phyloP scores from a whole-genome alignment of 2,797 vertebrate species.

The Poeciliopsis paucimaculata region DNA sequence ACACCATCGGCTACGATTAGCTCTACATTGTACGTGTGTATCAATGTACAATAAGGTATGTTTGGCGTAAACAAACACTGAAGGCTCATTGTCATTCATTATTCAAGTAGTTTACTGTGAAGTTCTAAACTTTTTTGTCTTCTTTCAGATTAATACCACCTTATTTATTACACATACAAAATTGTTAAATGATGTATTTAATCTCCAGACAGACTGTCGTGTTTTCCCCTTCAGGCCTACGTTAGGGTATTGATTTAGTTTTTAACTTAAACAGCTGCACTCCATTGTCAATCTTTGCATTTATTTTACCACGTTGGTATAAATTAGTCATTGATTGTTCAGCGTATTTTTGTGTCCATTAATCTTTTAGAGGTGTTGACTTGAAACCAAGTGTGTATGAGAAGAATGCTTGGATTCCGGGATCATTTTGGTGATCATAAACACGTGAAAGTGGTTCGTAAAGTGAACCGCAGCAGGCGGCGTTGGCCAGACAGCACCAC shows the following conservation, averaged over 20 bases:
- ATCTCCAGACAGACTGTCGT: neutral
- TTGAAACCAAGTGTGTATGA: neutral
- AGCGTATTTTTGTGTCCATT: neutral
- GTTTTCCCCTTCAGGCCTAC: neutral
- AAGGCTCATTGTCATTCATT: neutral
- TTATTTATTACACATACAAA: neutral
- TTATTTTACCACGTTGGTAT: neutral
- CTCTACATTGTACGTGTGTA: neutral
- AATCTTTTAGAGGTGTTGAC: neutral
- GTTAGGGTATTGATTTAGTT: neutral
- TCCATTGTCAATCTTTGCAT: neutral
- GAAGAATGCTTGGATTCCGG: neutral
- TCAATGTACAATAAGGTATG: neutral
- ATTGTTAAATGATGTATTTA: neutral
- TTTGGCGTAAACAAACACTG: neutral
- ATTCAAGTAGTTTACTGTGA: neutral
- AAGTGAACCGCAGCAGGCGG: neutral
- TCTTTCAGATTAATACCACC: neutral
- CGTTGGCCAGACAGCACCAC: neutral
- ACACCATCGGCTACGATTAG: neutral
- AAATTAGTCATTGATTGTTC: neutral
- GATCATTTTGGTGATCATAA: neutral
- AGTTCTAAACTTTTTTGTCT: neutral
- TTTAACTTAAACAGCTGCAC: neutral
- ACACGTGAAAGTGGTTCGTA: neutral